Evolutionary conservation across 1,140 invertebrate species (phyloP), one percentile per base, ranked within the genome.

Genomic region (Phortica variegata): DNA sequence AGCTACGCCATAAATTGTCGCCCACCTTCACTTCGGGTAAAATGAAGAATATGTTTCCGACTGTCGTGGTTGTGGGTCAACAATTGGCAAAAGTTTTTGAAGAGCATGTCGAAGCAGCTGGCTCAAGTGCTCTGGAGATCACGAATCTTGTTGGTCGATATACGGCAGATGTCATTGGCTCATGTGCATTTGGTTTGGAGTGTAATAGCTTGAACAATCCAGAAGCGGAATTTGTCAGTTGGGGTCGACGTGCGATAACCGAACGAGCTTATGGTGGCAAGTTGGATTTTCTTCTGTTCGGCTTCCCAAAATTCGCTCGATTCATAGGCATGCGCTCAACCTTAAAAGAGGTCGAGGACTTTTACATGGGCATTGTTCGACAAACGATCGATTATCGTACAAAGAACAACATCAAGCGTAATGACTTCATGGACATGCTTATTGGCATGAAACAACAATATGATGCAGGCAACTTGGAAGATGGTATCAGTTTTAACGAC

Each of bases 11-110:
- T 10, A 80, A 84, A 49, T 76, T 85, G 23, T 81, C 81, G 33
- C 82, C 83, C 3, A 80, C 80, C 5, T 86, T 86, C 60, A 84
- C 82, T 0, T 75, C 79, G 5, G 77, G 76, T 1, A 82, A 82
- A 60, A 66, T 84, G 26, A 83, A 79, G 56, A 69, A 63, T 16
- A 81, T 82, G 77, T 58, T 71, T 19, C 54, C 61, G 17, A 54
- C 66, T 1, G 20, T 49, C n/a, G 13, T 43, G 3, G 2, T 13
- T 2, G 38, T 23, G 17, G 20, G 18, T 7, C 3, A 42, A 10
- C 4, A 43, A 23, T 49, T 49, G n/a, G 31, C 29, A 6, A n/a
- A 32, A 13, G 41, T 49, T 39, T 31, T 43, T 4, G 33, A 20
- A 4, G 41, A 38, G n/a, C 23, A 12, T 21, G 5, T 26, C 10